Conservation (phyloP, 2,113 vertebrate genomes). For the Misgurnus mizolepis region DNA sequence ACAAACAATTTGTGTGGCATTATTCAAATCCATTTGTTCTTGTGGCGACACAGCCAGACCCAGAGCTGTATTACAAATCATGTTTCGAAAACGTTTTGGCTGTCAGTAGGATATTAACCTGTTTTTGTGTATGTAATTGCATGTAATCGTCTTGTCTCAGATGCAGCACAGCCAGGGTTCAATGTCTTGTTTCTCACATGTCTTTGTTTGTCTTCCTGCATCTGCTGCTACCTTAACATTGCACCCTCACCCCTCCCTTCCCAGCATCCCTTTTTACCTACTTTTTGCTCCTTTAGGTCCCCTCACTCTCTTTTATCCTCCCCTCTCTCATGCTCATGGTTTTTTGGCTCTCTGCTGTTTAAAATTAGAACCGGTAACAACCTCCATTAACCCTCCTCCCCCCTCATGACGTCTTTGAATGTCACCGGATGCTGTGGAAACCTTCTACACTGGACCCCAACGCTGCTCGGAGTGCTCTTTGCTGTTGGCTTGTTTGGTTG, state of each 20-base stretch:
- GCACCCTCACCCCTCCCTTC: background rate
- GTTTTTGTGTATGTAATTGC: conserved; percentile 3
- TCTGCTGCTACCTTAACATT: background rate
- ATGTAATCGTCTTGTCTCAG: conserved; percentile 6
- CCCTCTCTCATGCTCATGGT: conserved; percentile 13
- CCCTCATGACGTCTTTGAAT: conserved; percentile 61
- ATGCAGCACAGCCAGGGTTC: background rate
- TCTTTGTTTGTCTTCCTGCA: background rate
- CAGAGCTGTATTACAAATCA: conserved; percentile 19
- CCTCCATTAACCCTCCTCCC: conserved; percentile 58
- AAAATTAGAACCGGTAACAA: conserved; percentile 63
- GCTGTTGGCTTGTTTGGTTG: conserved; percentile 37
- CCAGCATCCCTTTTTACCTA: background rate
- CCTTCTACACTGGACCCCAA: conserved; percentile 35
- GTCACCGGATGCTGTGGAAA: conserved; percentile 63
- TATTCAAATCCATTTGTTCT: conserved; percentile 7
- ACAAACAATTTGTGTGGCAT: background rate
- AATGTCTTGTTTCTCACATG: background rate
- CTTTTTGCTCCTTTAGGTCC: background rate
- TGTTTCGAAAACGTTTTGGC: background rate
- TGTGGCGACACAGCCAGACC: background rate
- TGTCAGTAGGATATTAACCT: background rate
- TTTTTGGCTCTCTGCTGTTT: conserved; percentile 50
- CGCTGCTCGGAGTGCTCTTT: conserved; percentile 34
- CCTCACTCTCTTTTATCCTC: background rate